phyloP scores from a whole-genome alignment of 2,888 invertebrate species.

The Aporophyla lueneburgensis region DNA sequence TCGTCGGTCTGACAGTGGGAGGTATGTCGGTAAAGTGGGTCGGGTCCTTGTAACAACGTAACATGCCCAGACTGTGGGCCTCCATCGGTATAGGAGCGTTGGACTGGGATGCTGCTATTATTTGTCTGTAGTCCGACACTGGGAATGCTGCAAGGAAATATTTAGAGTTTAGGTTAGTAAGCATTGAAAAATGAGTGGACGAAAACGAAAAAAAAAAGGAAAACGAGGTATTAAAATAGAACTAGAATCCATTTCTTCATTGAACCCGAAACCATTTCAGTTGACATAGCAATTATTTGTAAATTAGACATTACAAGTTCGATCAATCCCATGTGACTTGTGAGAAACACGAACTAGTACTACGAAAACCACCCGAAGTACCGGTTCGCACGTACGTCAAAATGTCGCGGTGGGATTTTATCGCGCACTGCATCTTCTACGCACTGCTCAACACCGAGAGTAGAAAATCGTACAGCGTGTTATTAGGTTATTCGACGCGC shows the following conservation, averaged over 20 bases:
- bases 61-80: slow-evolving; percentile 89
- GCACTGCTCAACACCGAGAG: too few species aligned
- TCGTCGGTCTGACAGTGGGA: slow-evolving; percentile 89
- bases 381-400: too few species aligned
- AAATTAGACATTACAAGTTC: not conserved
- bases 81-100: slow-evolving; percentile 91
- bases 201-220: not conserved
- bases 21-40: slow-evolving; percentile 90
- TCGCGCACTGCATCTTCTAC: too few species aligned
- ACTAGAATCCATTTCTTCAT: not conserved
- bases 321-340: not conserved
- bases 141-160: slow-evolving; percentile 83
- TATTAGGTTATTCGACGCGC: too few species aligned
- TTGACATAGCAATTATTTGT: not conserved
- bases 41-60: slow-evolving; percentile 92
- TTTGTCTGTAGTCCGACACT: slow-evolving; percentile 88
- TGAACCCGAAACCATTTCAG: not conserved
- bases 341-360: not conserved
- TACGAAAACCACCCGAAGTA: not conserved
- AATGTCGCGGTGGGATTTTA: too few species aligned
- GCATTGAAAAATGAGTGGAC: not conserved
- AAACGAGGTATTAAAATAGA: not conserved
- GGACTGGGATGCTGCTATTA: slow-evolving; percentile 92
- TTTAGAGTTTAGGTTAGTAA: not conserved
- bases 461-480: too few species aligned